Evolutionary conservation across 2,113 vertebrate species (phyloP).

Genomic region (Thalassoma bifasciatum): DNA sequence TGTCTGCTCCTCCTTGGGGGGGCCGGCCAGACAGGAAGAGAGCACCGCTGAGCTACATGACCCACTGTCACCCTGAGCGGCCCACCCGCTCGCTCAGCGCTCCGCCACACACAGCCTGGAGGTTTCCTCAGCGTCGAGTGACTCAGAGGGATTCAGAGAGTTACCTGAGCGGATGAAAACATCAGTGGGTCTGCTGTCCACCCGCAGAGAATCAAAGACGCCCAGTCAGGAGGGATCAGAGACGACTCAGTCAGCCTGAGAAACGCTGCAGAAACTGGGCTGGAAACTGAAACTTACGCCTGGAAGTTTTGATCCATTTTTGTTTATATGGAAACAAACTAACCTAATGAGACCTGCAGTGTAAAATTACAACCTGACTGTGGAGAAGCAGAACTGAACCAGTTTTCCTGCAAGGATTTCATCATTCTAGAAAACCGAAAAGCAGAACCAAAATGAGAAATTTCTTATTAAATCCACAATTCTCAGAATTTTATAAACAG

Average conservation of each 20-base stretch:
- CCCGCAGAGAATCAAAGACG: neutral
- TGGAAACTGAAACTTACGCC: too few species aligned
- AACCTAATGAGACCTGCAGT: too few species aligned
- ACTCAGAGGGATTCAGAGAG: neutral
- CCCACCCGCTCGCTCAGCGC: neutral
- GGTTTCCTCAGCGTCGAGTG: neutral
- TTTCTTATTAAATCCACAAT: too few species aligned
- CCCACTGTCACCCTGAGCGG: neutral
- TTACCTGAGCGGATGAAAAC: slow-evolving; percentile 5
- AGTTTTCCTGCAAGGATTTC: too few species aligned
- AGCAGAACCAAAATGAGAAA: too few species aligned
- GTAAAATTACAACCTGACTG: too few species aligned
- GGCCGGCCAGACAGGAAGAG: neutral
- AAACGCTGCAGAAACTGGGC: too few species aligned
- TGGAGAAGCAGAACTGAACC: too few species aligned
- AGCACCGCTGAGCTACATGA: slow-evolving; percentile 1
- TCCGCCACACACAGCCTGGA: neutral
- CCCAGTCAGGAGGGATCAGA: neutral
- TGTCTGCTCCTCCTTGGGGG: slow-evolving; percentile 21
- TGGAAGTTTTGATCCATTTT: too few species aligned
- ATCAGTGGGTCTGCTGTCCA: neutral
- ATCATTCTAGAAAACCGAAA: too few species aligned
- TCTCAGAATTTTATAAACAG: too few species aligned
- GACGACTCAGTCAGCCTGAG: neutral
- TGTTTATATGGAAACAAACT: too few species aligned